A percentile compares a stretch with the other conserved stretches of the same genome.
These are phyloP conservation scores for Suncus etruscus DNA, from an alignment of 2,113 vertebrate genomes.

Conservation along the genomic window DNA sequence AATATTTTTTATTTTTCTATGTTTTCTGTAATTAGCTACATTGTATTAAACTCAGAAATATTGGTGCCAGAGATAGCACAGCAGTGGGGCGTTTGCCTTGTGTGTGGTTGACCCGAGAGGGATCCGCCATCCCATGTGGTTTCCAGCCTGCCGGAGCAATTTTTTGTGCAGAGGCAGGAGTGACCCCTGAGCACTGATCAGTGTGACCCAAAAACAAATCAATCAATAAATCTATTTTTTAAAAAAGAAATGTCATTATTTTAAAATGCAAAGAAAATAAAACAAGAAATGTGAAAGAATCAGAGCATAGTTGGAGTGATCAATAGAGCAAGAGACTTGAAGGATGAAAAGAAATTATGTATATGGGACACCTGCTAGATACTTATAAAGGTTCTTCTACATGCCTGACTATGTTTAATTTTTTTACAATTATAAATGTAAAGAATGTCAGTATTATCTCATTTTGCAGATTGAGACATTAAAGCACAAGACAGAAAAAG, in stretches of 20 bases:
- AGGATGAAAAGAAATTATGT: background rate
- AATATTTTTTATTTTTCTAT: background rate
- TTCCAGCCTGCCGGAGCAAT: too few relatives aligned
- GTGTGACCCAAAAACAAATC: too few relatives aligned
- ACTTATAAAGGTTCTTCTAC: background rate
- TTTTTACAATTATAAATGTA: background rate
- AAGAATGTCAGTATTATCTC: background rate
- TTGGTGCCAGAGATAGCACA: too few relatives aligned
- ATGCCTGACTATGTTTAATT: background rate
- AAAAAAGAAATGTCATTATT: background rate
- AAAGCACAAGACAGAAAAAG: background rate
- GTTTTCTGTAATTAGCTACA: background rate
- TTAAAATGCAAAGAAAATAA: slow-evolving; percentile 34
- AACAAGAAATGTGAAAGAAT: background rate
- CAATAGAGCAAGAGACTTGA: background rate
- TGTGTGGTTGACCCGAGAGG: too few relatives aligned
- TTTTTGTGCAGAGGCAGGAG: too few relatives aligned
- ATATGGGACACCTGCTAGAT: background rate
- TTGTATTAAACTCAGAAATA: slow-evolving; percentile 36
- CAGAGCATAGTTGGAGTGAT: background rate
- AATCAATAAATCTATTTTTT: too few relatives aligned
- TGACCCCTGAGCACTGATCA: too few relatives aligned
- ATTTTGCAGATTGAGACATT: slow-evolving; percentile 14
- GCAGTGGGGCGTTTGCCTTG: too few relatives aligned
- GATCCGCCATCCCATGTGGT: too few relatives aligned